Evolutionary conservation across 1,140 invertebrate genomes (phyloP).

Genomic region (Papilio xuthus): DNA sequence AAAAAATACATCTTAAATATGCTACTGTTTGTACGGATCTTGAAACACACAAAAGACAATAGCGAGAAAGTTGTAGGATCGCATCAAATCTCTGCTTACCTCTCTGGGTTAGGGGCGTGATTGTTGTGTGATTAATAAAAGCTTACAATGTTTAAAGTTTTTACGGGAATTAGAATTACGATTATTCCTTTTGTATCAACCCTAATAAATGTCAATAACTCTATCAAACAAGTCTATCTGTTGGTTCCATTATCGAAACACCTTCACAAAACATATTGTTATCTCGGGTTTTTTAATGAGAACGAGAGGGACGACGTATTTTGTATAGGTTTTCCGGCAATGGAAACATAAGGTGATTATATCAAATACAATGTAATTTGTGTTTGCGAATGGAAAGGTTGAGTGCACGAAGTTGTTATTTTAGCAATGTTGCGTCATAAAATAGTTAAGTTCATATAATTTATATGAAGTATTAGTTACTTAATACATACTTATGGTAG

Average conservation of each 20-base stretch:
- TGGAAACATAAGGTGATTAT: background rate
- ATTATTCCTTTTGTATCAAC: background rate
- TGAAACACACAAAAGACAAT: no score
- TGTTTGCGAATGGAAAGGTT: conserved; percentile 8
- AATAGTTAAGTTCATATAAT: background rate
- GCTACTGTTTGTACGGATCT: no score
- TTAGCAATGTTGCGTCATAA: background rate
- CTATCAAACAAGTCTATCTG: background rate
- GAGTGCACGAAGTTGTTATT: background rate
- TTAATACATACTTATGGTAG: no score
- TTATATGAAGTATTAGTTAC: background rate
- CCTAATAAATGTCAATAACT: conserved; percentile 5
- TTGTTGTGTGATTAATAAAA: no score
- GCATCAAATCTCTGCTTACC: no score
- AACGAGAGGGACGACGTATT: background rate
- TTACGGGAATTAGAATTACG: no score
- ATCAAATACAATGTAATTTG: background rate
- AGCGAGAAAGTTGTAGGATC: no score
- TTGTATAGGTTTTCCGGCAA: background rate
- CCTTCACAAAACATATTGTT: background rate
- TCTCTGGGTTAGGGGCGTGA: no score
- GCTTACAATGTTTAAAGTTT: no score
- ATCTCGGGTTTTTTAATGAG: background rate
- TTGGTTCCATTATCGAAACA: background rate
- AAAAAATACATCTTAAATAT: no score